These are phyloP conservation scores for Balearica regulorum DNA, from an alignment of 2,797 vertebrate species.

Conservation along the genomic window DNA sequence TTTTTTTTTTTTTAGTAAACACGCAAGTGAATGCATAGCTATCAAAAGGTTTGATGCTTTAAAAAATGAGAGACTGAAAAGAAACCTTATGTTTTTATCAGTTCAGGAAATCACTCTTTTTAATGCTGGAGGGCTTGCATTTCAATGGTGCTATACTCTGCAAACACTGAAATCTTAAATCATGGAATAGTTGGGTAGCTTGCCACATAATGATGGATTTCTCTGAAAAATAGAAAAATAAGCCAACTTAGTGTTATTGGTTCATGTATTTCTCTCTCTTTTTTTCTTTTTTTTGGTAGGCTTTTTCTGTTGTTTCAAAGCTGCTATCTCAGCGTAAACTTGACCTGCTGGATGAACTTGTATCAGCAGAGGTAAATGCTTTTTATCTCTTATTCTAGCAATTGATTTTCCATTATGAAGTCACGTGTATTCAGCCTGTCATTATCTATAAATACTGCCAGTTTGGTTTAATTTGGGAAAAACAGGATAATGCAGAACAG, in stretches of 20 bases:
- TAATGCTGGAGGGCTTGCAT: background rate
- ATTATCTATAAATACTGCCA: background rate
- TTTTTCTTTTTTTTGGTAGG: conserved; percentile 71
- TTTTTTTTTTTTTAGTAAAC: background rate
- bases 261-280: background rate
- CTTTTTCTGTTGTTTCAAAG: conserved; percentile 88
- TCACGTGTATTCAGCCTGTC: background rate
- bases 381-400: background rate
- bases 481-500: fast-evolving
- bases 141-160: background rate
- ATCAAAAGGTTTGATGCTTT: background rate
- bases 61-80: background rate
- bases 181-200: background rate
- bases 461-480: background rate
- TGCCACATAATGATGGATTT: background rate
- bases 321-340: conserved; percentile 87
- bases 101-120: background rate
- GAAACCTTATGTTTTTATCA: background rate
- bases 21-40: no score
- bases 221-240: background rate
- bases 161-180: background rate
- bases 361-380: conserved; percentile 86
- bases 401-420: background rate
- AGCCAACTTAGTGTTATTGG: background rate
- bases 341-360: conserved; percentile 87